Conservation (phyloP, 2,797 vertebrate species). For the Anableps anableps region DNA sequence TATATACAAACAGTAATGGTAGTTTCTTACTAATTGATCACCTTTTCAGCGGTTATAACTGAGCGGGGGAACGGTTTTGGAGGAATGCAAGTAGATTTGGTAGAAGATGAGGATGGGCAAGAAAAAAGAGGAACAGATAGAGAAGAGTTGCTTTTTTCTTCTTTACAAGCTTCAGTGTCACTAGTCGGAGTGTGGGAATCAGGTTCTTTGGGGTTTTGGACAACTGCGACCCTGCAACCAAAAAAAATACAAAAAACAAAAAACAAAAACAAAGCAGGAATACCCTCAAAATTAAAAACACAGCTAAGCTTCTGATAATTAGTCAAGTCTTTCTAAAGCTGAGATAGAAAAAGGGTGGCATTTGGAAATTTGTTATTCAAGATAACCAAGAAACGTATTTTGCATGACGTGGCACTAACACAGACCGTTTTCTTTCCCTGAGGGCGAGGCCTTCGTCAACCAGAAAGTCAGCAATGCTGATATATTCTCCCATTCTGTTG, state of each 20-base stretch:
- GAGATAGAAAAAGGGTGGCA: background rate
- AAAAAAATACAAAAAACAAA: background rate
- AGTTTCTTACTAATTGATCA: constrained; percentile 27
- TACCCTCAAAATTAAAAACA: background rate
- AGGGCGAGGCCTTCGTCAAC: constrained; percentile 89
- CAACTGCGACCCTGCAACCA: constrained; percentile 34
- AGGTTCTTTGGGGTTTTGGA: constrained; percentile 16
- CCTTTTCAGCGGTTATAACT: constrained; percentile 60
- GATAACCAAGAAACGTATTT: background rate
- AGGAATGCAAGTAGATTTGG: accelerated
- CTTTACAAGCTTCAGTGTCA: background rate
- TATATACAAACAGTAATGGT: background rate
- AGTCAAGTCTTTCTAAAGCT: background rate
- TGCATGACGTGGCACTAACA: background rate
- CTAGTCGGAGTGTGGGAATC: constrained; percentile 4
- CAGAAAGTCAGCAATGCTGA: constrained; percentile 88
- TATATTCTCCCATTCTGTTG: constrained; percentile 77
- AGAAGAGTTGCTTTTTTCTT: background rate
- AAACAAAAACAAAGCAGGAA: background rate
- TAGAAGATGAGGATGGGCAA: accelerated
- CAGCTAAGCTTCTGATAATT: background rate
- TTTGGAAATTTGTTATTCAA: background rate
- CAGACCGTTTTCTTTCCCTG: constrained; percentile 80
- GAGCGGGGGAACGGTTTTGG: constrained; percentile 52
- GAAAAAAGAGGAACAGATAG: background rate